Base-by-base conservation (phyloP, 1,140 invertebrate genomes). In the Cydia amplana region DNA sequence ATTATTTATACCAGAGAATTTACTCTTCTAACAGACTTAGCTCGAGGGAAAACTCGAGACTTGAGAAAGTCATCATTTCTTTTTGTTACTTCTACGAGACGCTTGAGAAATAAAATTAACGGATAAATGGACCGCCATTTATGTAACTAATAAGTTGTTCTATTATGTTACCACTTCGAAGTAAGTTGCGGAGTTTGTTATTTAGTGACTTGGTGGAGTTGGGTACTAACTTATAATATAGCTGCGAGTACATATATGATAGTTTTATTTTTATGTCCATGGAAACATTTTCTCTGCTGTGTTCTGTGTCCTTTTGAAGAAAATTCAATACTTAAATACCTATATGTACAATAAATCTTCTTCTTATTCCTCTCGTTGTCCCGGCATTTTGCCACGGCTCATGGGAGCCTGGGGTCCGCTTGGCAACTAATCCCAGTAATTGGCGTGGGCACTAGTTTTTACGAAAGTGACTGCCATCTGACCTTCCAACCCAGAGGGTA, bases 131-230 rank as follows among this genome's bases (percentile, higher is more conserved):
- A 36, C 32, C 32, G 32, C 36, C 65, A 70, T 70, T 70, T 70
- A 70, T 70, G 65, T 70, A 36, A 70, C 65, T 70, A 65, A 70
- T 70, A 70, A 70, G 65, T 70, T 70, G 65, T 70, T 43, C 36
- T 70, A 70, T 70, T 70, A 36, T 70, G 65, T 70, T 70, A 43
- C 65, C 28, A 18, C 65, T 70, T 36, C 36, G 65, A 10, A 7
- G 65, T 70, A 70, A 70, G 36, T 70, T 70, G 32, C 28, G 28
- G 32, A 70, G 65, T 70, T 70, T 43, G 32, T 67, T 67, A n/a
- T n/a, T n/a, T n/a, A 67, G 64, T 40, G 36, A 36, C 65, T 70
- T 36, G 28, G 65, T 16, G n/a, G 55, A 60, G 55, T 60, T 60
- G 6, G 55, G 20, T 23, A 60, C 20, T 60, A 60, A 60, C 55